phyloP scores from a whole-genome alignment of 2,888 invertebrate genomes.

The Drosophila mimica region DNA sequence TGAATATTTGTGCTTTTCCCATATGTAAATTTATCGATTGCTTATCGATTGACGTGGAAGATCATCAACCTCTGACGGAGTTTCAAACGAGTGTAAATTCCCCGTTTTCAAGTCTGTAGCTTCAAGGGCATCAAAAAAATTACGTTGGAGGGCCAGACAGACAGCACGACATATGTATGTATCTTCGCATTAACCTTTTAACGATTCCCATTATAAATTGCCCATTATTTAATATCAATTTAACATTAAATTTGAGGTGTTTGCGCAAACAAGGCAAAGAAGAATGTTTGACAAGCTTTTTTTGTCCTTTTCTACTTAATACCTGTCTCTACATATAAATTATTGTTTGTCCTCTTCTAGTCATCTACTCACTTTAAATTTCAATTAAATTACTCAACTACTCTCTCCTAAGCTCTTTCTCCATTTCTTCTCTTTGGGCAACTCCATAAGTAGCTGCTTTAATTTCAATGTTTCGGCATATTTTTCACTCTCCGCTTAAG shows the following conservation, averaged over 20 bases:
- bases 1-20: background rate
- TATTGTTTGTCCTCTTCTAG: background rate
- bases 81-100: background rate
- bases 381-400: conserved; percentile 2
- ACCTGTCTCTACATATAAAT: background rate
- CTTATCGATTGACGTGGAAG: background rate
- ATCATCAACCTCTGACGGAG: background rate
- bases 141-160: background rate
- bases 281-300: background rate
- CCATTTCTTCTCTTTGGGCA: conserved; percentile 1
- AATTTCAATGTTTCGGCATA: conserved; percentile 10
- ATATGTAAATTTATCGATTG: background rate
- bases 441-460: conserved; percentile 7
- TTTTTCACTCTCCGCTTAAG: conserved; percentile 28
- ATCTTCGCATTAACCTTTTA: background rate
- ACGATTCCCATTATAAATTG: background rate
- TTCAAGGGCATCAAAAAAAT: background rate
- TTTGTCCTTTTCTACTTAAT: background rate
- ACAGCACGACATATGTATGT: background rate
- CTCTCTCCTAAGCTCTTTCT: conserved; percentile 6
- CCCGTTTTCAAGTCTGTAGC: background rate
- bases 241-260: background rate
- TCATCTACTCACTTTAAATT: background rate
- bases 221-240: background rate
- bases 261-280: background rate